Evolutionary conservation across 2,113 vertebrate species (phyloP).

Genomic region (Calyptomena viridis): DNA sequence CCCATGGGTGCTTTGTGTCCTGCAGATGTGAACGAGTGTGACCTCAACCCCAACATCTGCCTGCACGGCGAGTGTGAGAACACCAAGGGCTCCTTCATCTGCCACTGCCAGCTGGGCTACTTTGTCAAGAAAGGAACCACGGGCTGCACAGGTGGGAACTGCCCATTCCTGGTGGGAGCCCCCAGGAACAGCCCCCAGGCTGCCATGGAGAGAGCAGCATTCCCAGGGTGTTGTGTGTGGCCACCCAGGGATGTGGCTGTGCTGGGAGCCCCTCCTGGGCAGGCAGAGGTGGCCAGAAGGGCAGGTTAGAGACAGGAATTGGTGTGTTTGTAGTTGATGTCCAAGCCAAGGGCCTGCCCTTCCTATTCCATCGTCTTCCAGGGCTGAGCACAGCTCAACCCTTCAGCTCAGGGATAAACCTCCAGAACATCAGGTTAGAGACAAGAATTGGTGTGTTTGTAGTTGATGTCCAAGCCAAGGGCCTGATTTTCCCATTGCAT

Average conservation of each 20-base stretch:
- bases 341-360: no score
- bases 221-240: not conserved
- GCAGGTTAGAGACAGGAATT: no score
- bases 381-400: no score
- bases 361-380: no score
- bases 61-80: constrained; percentile 91
- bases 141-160: constrained; percentile 84
- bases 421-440: no score
- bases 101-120: constrained; percentile 89
- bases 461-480: no score
- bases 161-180: not conserved
- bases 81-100: constrained; percentile 93
- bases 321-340: no score
- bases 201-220: not conserved
- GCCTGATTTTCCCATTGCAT: no score
- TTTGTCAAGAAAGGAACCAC: constrained; percentile 88
- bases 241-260: not conserved
- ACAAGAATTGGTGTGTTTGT: no score
- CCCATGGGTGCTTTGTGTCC: not conserved
- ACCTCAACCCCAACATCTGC: constrained; percentile 91
- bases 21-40: constrained; percentile 90
- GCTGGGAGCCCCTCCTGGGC: not conserved
- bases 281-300: not conserved
- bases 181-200: not conserved
- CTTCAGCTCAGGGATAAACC: no score